phyloP scores from a whole-genome alignment of 2,888 invertebrate genomes.

The Epistrophe eligans region DNA sequence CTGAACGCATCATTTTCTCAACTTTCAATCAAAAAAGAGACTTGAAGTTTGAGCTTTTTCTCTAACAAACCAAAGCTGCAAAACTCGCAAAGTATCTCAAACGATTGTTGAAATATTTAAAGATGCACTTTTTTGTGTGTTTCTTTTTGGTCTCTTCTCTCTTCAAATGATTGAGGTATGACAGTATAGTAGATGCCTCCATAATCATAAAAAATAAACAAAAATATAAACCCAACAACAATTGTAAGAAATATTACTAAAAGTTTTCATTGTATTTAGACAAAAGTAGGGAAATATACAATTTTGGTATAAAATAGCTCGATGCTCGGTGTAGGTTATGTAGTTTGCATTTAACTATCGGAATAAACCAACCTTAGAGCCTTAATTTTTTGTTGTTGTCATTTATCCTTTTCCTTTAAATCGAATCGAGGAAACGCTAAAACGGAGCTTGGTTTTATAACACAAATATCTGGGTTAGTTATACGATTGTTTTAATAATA shows the following conservation, averaged over 20 bases:
- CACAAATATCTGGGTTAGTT: conserved; percentile 36
- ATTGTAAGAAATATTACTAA: conserved; percentile 54
- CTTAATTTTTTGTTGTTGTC: conserved; percentile 10
- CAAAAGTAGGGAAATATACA: conserved; percentile 74
- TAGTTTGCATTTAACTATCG: conserved; percentile 81
- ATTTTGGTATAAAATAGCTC: conserved; percentile 82
- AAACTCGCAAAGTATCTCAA: conserved; percentile 18
- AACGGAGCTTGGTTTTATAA: background rate
- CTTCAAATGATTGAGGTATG: conserved; percentile 47
- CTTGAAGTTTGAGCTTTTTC: conserved; percentile 25
- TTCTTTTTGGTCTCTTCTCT: conserved; percentile 42
- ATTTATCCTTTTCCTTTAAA: conserved; percentile 14
- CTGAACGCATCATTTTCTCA: conserved; percentile 35
- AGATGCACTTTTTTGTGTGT: conserved; percentile 60
- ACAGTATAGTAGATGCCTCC: conserved; percentile 39
- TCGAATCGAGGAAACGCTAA: conserved; percentile 2
- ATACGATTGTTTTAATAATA: background rate
- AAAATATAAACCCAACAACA: conserved; percentile 75
- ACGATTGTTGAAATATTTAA: conserved; percentile 57
- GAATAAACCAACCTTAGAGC: conserved; percentile 64
- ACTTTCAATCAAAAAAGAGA: background rate
- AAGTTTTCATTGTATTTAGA: conserved; percentile 46
- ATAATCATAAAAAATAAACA: conserved; percentile 48
- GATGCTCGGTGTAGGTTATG: conserved; percentile 79
- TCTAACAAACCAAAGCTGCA: conserved; percentile 26